Conservation (phyloP, 2,888 invertebrate species). For the Phalera bucephala region DNA sequence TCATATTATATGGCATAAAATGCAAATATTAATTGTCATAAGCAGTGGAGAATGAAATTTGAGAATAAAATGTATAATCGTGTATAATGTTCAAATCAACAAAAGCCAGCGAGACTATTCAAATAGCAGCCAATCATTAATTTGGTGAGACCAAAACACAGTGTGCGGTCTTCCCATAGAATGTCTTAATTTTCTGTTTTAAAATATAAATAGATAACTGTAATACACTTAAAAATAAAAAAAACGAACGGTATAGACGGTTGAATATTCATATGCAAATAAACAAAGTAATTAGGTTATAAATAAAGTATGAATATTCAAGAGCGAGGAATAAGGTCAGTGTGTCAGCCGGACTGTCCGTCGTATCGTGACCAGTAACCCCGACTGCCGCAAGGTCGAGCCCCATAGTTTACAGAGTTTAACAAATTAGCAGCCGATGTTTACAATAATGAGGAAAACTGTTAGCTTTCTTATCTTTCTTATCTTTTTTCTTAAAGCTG, state of each 20-base stretch:
- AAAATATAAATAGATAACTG: no score
- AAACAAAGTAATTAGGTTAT: slow-evolving; percentile 1
- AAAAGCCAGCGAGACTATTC: no score
- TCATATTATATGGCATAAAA: no score
- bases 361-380: slow-evolving; percentile 1
- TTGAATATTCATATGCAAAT: slow-evolving; percentile 1
- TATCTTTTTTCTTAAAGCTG: neutral
- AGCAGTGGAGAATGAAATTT: no score
- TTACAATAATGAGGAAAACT: neutral
- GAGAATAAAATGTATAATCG: no score
- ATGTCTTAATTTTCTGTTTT: no score
- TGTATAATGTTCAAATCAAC: no score
- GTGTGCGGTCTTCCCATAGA: no score
- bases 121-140: no score
- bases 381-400: neutral
- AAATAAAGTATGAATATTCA: slow-evolving; percentile 2
- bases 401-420: neutral
- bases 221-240: neutral
- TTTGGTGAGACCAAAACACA: no score
- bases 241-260: slow-evolving; percentile 1
- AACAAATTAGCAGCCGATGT: slow-evolving; percentile 1
- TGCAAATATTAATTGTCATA: no score
- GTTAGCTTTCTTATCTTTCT: neutral
- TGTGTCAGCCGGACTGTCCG: neutral
- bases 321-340: neutral